Conservation (phyloP, 1,140 invertebrate species). For the Cydia splendana region DNA sequence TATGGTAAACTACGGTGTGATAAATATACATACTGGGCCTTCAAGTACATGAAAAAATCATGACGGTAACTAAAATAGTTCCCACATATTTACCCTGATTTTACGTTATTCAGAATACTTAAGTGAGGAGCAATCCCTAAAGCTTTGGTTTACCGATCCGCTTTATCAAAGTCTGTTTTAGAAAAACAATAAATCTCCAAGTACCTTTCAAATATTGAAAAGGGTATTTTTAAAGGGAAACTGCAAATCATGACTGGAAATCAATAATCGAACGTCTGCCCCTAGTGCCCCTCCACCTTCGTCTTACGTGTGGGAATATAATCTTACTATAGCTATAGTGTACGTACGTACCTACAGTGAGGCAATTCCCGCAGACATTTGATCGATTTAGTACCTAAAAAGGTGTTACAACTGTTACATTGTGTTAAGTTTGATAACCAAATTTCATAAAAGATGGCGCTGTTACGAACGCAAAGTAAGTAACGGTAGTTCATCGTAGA, state of each 20-base stretch:
- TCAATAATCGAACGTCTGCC: conserved; percentile 22
- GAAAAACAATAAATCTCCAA: conserved; percentile 19
- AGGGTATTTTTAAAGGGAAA: conserved; percentile 22
- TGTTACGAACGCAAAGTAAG: too few species aligned
- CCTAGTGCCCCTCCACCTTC: conserved; percentile 5
- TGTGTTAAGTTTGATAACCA: too few species aligned
- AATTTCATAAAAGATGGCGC: too few species aligned
- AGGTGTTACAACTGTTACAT: too few species aligned
- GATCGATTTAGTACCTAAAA: conserved; percentile 34
- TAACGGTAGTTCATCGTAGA: too few species aligned
- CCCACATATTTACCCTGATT: too few species aligned
- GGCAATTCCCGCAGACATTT: conserved; percentile 33
- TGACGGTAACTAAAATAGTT: too few species aligned
- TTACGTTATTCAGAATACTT: too few species aligned
- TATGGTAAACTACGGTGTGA: too few species aligned
- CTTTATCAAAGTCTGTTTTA: conserved; percentile 17
- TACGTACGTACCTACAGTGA: not conserved
- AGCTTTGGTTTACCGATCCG: conserved; percentile 16
- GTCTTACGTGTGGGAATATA: conserved; percentile 17
- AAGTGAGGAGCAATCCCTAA: not conserved
- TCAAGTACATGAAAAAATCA: too few species aligned
- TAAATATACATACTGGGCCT: too few species aligned
- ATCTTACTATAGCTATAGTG: not conserved
- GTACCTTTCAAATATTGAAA: conserved; percentile 17
- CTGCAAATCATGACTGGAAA: conserved; percentile 28